Base-by-base conservation (phyloP, 2,888 invertebrate genomes). In the Germaria angustata region DNA sequence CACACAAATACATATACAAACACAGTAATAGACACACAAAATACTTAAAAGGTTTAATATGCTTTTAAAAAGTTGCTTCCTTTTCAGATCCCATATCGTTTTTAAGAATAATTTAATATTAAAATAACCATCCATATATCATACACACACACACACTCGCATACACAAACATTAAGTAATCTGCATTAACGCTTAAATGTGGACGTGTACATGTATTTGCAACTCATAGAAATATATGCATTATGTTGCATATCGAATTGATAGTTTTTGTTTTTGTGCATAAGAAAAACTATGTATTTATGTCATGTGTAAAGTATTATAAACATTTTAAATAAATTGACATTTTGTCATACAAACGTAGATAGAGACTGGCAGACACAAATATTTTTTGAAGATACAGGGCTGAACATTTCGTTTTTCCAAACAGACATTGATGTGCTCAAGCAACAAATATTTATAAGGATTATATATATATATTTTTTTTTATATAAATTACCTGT, bases 91-190 rank as follows among this genome's bases (percentile, higher is more conserved):
- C 34, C 49, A 1, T 24, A 15, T 13, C 51, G 46, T 28, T 32
- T 68, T 53, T 28, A 75, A 68, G 66, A 15, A 77, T 68, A 77
- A 68, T 77, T 77, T 77, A 72, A 77, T 81, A 72, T 68, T 55
- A 49, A 61, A 73, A 69, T 69, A 15, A 34, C 55, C 46, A 24
- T 13, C 6, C 3, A 57, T 36, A 39, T 76, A 59, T 51, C 0
- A 24, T 4, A 34, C n/a, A 57, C 8, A 36, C 8, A 32, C 17
- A 5, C 22, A 36, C 20, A 36, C 28, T 0, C 20, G 0, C 24
- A 34, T 39, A 13, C n/a, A 59, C 1, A n/a, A n/a, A 24, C 22
- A 17, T 39, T 20, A n/a, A 34, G 11, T 51, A 69, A 57, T 69
- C 55, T 44, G 15, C 15, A 51, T 36, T 49, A 51, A 36, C 36